Conservation (phyloP, 2,797 vertebrate genomes). For the Heterohyrax brucei region DNA sequence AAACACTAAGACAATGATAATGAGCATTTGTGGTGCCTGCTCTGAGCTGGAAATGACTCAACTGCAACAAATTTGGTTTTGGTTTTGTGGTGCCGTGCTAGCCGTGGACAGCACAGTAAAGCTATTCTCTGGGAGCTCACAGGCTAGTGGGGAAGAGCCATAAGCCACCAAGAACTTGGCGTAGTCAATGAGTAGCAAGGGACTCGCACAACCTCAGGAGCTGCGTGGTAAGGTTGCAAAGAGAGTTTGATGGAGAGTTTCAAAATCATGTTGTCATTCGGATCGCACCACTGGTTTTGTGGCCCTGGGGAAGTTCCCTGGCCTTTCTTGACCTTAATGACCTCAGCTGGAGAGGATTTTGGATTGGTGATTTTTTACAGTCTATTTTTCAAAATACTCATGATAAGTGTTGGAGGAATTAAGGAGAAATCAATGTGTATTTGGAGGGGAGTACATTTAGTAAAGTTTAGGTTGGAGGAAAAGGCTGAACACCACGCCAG, state of each 20-base stretch:
- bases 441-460: background rate
- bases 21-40: background rate
- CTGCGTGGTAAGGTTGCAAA: background rate
- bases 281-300: background rate
- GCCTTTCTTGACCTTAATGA: background rate
- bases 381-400: background rate
- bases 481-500: background rate
- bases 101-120: background rate
- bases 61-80: too few species aligned
- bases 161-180: background rate
- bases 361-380: background rate
- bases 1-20: background rate
- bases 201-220: background rate
- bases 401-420: background rate
- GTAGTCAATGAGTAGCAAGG: background rate
- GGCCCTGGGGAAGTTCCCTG: background rate
- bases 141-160: background rate
- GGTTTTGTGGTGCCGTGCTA: background rate
- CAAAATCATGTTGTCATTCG: slow-evolving; percentile 15
- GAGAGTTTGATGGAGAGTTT: background rate
- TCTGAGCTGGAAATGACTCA: too few species aligned
- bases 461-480: background rate
- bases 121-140: background rate
- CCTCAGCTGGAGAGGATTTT: background rate
- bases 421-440: background rate